Base-by-base conservation (phyloP, 2,888 invertebrate species). In the Drosophila tanythrix region DNA sequence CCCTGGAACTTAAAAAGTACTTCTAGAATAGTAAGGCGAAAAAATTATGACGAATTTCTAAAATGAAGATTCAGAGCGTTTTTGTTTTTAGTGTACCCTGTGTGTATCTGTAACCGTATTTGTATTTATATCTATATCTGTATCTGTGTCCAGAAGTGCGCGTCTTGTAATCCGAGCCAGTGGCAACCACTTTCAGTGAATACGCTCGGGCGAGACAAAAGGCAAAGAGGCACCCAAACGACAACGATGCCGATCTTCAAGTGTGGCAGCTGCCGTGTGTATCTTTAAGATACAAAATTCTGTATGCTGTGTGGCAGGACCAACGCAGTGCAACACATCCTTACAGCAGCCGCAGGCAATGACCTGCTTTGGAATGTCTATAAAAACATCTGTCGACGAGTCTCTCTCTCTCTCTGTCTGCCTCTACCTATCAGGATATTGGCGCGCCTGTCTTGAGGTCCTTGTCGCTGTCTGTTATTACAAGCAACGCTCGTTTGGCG, bases 341-440 rank as follows among this genome's bases (percentile, higher is more conserved):
- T 88, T 71, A 68, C 64, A 59, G 48, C 58, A 59, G 53, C 53
- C 51, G 66, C 88, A 83, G 83, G 89, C 84, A 85, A 68, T 88
- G 89, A 85, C 85, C 85, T 85, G 85, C 89, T 74, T 76, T 40
- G 85, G 79, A 77, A 85, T 88, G 79, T 58, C 48, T 69, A 57
- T 66, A 8, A 72, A 86, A 86, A 89, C 85, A 86, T 89, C 85
- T 85, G 85, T 82, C 67, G 67, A 27, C 55, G 36, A 25, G 55
- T 55, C 18, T 52, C 21, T 31, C 15, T 52, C 2, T 35, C 10
- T 11, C 36, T 79, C 3, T 15, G 29, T 51, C 11, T 29, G 10
- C 18, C 3, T 18, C 36, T 56, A 56, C 36, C 70, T 70, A 46
- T 36, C 27, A 72, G 79, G 65, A 75, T 71, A 85, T 82, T 85